Evolutionary conservation across 2,888 invertebrate genomes (phyloP), one percentile per base, ranked within the genome.

Genomic region (Aspidiotus rigidus): DNA sequence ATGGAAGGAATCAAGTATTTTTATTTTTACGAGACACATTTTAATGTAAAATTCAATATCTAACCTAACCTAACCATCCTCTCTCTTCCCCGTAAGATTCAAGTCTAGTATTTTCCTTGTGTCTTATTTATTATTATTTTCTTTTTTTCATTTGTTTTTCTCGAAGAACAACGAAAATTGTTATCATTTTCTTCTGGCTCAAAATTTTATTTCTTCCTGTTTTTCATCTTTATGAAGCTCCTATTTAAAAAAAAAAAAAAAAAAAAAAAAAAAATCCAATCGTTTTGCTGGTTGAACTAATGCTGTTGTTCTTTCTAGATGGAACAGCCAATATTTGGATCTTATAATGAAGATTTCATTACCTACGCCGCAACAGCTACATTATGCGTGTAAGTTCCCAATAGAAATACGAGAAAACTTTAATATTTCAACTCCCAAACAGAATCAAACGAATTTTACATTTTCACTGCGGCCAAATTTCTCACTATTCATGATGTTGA

Each of bases 291-390:
- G 5, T 28, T 28, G 28, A 3, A 28, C 53, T 53, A 3, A 53
- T 49, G 9, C 49, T n/a, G n/a, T 11, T 44, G 49, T 11, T 17
- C 5, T 39, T 59, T 59, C 74, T 77, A 84, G 78, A 86, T 89
- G 75, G 80, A 85, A 70, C 81, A 85, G 8, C 89, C 89, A 0
- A 79, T 91, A 57, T 89, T 83, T 75, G 91, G 91, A 1, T 78
- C 78, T 11, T 79, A 79, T 69, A 82, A 88, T 69, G 84, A 87
- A 2, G 85, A 85, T 72, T 89, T 88, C 77, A 84, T 86, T 7
- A 84, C 85, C 71, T 94, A 89, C 77, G 88, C 93, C 83, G 88
- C 89, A 0, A 93, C 93, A 0, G 89, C 90, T 7, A 85, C 91
- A 62, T 83, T 94, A 73, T 81, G 92, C 73, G 86, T 89, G 90